Evolutionary conservation across 1,140 invertebrate species (phyloP).

Genomic region (Harlomillsia oculata): DNA sequence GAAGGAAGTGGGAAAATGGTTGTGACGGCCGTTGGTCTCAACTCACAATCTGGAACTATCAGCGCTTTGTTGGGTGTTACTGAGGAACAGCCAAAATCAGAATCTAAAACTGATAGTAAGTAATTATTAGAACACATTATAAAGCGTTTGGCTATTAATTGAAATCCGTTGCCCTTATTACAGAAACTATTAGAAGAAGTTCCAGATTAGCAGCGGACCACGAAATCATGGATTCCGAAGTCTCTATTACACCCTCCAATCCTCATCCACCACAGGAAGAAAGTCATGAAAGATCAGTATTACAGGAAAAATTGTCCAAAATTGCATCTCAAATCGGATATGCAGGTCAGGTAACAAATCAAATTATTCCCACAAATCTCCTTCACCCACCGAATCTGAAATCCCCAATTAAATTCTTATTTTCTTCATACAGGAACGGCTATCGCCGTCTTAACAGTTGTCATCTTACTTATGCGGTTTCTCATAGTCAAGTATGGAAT

Average conservation of each 20-base stretch:
- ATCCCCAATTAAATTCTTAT: no score
- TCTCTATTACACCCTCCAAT: no score
- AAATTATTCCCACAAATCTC: no score
- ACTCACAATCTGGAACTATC: slow-evolving; percentile 59
- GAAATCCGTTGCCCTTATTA: background rate
- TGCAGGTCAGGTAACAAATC: slow-evolving; percentile 3
- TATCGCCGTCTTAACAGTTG: slow-evolving; percentile 6
- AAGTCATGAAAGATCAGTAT: slow-evolving; percentile 51
- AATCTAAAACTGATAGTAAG: slow-evolving; percentile 28
- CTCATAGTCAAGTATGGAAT: background rate
- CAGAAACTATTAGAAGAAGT: no score
- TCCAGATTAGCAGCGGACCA: no score
- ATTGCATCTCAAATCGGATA: slow-evolving; percentile 40
- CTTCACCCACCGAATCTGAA: no score
- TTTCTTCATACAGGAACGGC: slow-evolving; percentile 20
- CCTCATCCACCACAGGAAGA: no score
- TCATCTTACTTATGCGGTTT: slow-evolving; percentile 9
- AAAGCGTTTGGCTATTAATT: background rate
- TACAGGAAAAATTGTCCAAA: slow-evolving; percentile 57
- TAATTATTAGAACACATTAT: background rate
- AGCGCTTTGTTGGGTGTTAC: slow-evolving; percentile 52
- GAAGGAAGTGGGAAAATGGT: slow-evolving; percentile 57
- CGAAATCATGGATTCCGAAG: no score
- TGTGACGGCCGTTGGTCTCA: slow-evolving; percentile 55
- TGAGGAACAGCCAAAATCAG: slow-evolving; percentile 38